Percentiles rank a stretch among this genome's conserved stretches.
phyloP scores from a whole-genome alignment of 2,888 invertebrate genomes.

The Cephus pygmeus region DNA sequence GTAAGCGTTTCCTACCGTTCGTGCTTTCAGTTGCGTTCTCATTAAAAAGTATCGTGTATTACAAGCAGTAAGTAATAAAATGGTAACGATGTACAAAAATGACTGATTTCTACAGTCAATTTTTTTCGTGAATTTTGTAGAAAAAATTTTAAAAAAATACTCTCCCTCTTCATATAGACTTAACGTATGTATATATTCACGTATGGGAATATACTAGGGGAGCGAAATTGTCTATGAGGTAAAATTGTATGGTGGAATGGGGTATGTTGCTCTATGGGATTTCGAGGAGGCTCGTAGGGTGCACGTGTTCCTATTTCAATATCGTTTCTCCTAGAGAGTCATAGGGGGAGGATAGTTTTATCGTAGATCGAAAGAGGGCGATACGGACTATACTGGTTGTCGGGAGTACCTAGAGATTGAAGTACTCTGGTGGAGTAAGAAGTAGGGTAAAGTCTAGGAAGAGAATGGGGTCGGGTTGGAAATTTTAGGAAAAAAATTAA shows the following conservation, averaged over 20 bases:
- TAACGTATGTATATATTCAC: not conserved
- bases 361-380: not conserved
- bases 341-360: not conserved
- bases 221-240: not conserved
- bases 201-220: not conserved
- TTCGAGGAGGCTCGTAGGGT: not conserved
- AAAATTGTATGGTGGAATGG: not conserved
- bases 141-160: too few relatives aligned
- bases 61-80: too few relatives aligned
- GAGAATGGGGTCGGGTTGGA: not conserved
- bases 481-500: not conserved
- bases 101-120: too few relatives aligned
- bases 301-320: not conserved
- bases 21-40: too few relatives aligned
- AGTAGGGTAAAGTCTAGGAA: not conserved
- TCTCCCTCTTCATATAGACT: too few relatives aligned
- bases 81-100: too few relatives aligned
- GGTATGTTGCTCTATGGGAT: not conserved
- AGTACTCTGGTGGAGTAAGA: not conserved
- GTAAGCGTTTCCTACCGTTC: too few relatives aligned
- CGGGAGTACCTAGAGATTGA: not conserved
- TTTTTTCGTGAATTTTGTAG: too few relatives aligned
- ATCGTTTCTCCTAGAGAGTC: not conserved
- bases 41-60: too few relatives aligned
- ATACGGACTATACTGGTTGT: not conserved